These are phyloP conservation scores for Thripadectes ignobilis DNA, from an alignment of 2,797 vertebrate species.

Conservation along the genomic window DNA sequence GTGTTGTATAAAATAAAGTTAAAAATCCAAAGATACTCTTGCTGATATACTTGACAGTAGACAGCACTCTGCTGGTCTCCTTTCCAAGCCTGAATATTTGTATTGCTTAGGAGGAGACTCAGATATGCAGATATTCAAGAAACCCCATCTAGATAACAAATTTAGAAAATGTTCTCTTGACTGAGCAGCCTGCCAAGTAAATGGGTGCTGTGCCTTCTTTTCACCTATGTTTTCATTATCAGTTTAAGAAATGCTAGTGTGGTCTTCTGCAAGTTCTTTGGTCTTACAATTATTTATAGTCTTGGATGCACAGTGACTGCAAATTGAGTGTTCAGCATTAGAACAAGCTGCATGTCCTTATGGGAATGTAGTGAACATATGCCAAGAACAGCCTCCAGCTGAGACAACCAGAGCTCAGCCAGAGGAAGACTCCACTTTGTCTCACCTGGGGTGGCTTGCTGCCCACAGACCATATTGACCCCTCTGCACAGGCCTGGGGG, in stretches of 20 bases:
- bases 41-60: background rate
- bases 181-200: background rate
- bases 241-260: background rate
- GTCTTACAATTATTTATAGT: background rate
- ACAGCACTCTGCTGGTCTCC: background rate
- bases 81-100: background rate
- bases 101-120: background rate
- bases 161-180: background rate
- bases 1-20: background rate
- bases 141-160: background rate
- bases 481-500: accelerated
- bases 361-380: background rate
- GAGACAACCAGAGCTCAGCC: background rate
- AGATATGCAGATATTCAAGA: background rate
- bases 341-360: background rate
- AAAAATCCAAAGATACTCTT: background rate
- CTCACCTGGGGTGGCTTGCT: background rate
- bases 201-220: background rate
- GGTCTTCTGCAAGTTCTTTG: background rate
- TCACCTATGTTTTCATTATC: background rate
- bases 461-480: background rate
- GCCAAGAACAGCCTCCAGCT: background rate
- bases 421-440: background rate
- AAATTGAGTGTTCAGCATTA: background rate
- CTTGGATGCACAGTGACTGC: background rate